phyloP scores from a whole-genome alignment of 2,113 vertebrate species.

The Hypocryptadius cinnamomeus region DNA sequence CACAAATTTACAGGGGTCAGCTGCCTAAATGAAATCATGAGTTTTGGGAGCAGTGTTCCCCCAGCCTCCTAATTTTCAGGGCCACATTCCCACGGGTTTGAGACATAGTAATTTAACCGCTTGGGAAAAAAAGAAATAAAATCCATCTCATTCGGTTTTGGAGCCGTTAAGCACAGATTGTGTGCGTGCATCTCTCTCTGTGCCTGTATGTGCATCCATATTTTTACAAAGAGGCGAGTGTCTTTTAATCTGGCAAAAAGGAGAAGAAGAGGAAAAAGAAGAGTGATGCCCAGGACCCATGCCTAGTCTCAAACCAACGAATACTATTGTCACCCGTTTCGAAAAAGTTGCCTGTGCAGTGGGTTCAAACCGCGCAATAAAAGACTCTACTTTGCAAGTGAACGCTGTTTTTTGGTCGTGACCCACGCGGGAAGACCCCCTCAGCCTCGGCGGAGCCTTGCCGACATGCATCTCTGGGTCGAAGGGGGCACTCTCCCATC shows the following conservation, averaged over 20 bases:
- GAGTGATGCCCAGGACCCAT: not conserved
- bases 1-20: not conserved
- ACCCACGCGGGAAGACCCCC: not conserved
- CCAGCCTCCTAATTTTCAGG: not conserved
- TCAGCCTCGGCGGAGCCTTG: not conserved
- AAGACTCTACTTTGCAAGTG: not conserved
- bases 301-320: not conserved
- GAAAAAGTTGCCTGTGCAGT: conserved; percentile 5
- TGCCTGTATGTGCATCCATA: not conserved
- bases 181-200: not conserved
- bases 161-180: not conserved
- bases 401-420: not conserved
- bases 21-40: not conserved
- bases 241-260: not conserved
- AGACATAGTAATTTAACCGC: not conserved
- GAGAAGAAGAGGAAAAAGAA: not conserved
- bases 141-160: not conserved
- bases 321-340: not conserved
- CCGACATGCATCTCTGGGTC: not conserved
- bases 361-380: conserved; percentile 22
- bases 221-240: not conserved
- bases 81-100: not conserved
- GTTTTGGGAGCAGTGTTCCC: not conserved
- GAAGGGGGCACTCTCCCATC: not conserved
- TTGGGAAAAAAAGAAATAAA: not conserved